Evolutionary conservation across 2,797 vertebrate genomes (phyloP).

Genomic region (Mormyrus hasselquistii): DNA sequence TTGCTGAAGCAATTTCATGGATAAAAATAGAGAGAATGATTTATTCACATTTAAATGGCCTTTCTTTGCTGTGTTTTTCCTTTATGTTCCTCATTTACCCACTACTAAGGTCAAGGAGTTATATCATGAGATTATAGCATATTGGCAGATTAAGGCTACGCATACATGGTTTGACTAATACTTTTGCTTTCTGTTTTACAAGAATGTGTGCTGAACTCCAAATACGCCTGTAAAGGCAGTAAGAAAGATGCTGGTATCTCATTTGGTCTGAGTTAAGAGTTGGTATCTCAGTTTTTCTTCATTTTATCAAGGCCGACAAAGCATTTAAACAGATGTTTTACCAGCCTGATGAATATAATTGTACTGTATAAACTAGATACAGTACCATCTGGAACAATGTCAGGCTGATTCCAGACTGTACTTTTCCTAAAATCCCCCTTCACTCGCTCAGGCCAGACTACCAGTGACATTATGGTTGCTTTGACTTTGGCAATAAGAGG

Average conservation of each 20-base stretch:
- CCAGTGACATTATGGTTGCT: neutral
- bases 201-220: neutral
- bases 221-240: neutral
- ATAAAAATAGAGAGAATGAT: neutral
- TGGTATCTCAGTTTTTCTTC: neutral
- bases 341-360: neutral
- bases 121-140: neutral
- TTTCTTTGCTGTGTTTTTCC: neutral
- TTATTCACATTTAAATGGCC: neutral
- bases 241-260: neutral
- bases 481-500: neutral
- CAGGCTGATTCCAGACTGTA: neutral
- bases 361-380: neutral
- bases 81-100: neutral
- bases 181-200: neutral
- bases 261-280: neutral
- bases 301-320: neutral
- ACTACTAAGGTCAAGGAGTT: neutral
- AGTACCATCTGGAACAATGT: neutral
- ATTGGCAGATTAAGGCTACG: neutral
- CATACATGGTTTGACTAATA: neutral
- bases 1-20: neutral
- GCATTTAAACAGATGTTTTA: neutral
- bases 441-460: neutral
- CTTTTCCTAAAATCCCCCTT: neutral